Evolutionary conservation across 2,888 invertebrate genomes (phyloP).

Genomic region (Lordiphosa fenestrarum): DNA sequence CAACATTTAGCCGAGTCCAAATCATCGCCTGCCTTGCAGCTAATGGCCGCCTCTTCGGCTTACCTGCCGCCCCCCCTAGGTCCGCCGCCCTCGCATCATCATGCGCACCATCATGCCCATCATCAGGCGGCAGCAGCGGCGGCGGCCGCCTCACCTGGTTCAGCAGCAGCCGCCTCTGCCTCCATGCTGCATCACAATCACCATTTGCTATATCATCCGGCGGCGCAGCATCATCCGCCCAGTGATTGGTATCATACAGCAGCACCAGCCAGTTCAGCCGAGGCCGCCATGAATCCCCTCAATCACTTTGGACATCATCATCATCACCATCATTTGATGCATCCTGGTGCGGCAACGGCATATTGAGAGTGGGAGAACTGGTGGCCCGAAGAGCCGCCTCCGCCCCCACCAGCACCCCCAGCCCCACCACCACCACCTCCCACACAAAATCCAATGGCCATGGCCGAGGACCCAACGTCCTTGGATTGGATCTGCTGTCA

Average conservation of each 20-base stretch:
- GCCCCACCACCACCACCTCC: slow-evolving; percentile 23
- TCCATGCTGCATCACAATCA: slow-evolving; percentile 79
- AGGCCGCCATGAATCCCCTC: slow-evolving; percentile 79
- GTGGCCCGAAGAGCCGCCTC: slow-evolving; percentile 57
- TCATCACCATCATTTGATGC: slow-evolving; percentile 85
- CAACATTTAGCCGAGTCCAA: slow-evolving; percentile 57
- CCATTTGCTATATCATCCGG: slow-evolving; percentile 80
- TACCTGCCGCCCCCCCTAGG: slow-evolving; percentile 79
- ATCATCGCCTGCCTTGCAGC: slow-evolving; percentile 75
- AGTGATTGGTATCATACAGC: slow-evolving; percentile 80
- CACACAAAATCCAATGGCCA: slow-evolving; percentile 3
- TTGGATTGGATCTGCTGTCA: slow-evolving; percentile 65
- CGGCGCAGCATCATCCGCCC: slow-evolving; percentile 79
- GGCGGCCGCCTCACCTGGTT: slow-evolving; percentile 62
- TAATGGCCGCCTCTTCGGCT: slow-evolving; percentile 76
- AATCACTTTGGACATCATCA: slow-evolving; percentile 83
- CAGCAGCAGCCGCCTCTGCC: slow-evolving; percentile 66
- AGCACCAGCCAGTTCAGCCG: slow-evolving; percentile 75
- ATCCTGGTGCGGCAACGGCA: slow-evolving; percentile 87
- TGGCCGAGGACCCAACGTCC: slow-evolving; percentile 46
- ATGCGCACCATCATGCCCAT: slow-evolving; percentile 55
- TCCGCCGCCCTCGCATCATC: slow-evolving; percentile 76
- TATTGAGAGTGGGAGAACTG: slow-evolving; percentile 84
- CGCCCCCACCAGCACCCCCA: slow-evolving; percentile 31
- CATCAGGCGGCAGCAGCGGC: slow-evolving; percentile 53